A percentile compares a stretch with the other conserved stretches of the same genome.
These are phyloP conservation scores for Formicarius rufipectus DNA, from an alignment of 2,113 vertebrate species.

Conservation along the genomic window DNA sequence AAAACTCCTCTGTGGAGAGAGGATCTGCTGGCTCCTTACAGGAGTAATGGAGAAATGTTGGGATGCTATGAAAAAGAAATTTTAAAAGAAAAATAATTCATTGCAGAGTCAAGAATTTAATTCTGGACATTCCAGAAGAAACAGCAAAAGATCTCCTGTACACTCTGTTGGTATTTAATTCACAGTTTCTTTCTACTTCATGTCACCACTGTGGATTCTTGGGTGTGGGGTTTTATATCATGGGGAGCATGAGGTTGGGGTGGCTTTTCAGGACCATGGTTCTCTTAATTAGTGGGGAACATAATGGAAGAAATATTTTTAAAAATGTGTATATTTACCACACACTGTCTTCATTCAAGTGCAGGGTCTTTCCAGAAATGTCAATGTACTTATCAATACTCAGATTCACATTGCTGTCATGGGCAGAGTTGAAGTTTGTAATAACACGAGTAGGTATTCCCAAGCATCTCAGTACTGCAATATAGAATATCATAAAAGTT, in stretches of 20 bases:
- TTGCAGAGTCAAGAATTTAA: not conserved
- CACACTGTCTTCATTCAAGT: constrained; percentile 48
- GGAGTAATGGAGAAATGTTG: no score
- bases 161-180: not conserved
- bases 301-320: not conserved
- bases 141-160: not conserved
- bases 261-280: not conserved
- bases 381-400: constrained; percentile 64
- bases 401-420: constrained; percentile 55
- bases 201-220: not conserved
- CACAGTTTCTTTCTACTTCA: not conserved
- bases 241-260: not conserved
- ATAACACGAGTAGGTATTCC: constrained; percentile 65
- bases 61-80: not conserved
- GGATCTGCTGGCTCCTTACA: not conserved
- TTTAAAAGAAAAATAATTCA: not conserved
- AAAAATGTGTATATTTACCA: not conserved
- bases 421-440: constrained; percentile 67
- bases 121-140: not conserved
- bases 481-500: not conserved
- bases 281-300: not conserved
- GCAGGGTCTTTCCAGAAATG: constrained; percentile 34
- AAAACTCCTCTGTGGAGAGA: not conserved
- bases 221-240: not conserved
- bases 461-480: constrained; percentile 59